Percentiles rank a stretch among this genome's conserved stretches.
These are phyloP conservation scores for Axea sp. DNA, from an alignment of 2,888 invertebrate genomes.

Conservation along the genomic window DNA sequence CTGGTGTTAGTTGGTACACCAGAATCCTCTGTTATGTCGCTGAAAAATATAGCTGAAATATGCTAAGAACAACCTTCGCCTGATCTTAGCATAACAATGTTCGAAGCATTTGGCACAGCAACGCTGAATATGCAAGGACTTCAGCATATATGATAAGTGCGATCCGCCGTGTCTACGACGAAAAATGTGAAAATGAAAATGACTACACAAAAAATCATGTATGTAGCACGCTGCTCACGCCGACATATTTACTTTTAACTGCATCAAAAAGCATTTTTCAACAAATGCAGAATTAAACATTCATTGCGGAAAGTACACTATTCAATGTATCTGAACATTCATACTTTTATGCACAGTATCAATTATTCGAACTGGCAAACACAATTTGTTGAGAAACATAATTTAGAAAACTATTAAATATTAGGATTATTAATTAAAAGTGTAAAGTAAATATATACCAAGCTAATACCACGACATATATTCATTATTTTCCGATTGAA, in stretches of 20 bases:
- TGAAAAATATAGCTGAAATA: conserved; percentile 75
- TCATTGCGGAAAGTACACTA: no score
- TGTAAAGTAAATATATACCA: no score
- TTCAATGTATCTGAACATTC: no score
- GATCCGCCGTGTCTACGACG: conserved; percentile 33
- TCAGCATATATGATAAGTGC: conserved; percentile 52
- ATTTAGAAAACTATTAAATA: no score
- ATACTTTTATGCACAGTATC: no score
- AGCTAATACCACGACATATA: no score
- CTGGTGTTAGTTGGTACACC: no score
- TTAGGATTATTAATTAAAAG: no score
- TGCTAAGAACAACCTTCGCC: conserved; percentile 72
- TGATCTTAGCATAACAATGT: conserved; percentile 76
- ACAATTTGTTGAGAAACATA: no score
- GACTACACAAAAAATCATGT: conserved; percentile 35
- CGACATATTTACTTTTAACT: conserved; percentile 30
- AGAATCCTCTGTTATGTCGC: conserved; percentile 64
- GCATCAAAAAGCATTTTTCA: conserved; percentile 24
- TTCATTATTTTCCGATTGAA: no score
- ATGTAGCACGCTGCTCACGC: conserved; percentile 21
- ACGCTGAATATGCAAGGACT: conserved; percentile 73
- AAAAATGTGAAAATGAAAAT: conserved; percentile 58
- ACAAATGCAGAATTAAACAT: no score
- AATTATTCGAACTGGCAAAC: no score
- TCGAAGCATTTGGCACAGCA: conserved; percentile 72